Evolutionary conservation across 2,113 vertebrate genomes (phyloP).

Genomic region (Speoplatyrhinus poulsoni): DNA sequence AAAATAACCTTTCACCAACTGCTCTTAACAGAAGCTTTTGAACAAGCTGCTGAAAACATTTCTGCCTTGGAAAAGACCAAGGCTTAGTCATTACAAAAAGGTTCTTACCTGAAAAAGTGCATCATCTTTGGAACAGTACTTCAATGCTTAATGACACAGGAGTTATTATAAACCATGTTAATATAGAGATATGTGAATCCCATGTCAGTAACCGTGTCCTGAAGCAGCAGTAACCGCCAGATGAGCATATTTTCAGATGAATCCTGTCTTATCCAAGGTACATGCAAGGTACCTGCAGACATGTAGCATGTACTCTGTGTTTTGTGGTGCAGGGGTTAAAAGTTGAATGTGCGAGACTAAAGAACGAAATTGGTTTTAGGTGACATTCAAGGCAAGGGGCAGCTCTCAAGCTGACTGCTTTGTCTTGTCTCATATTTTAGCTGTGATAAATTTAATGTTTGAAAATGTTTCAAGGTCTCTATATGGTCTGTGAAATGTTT

Average conservation of each 20-base stretch:
- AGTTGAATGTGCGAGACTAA: constrained; percentile 18
- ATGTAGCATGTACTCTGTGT: constrained; percentile 80
- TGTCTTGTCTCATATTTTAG: constrained; percentile 21
- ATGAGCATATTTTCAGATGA: constrained; percentile 61
- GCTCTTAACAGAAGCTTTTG: constrained; percentile 37
- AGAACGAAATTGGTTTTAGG: constrained; percentile 17
- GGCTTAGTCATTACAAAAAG: constrained; percentile 38
- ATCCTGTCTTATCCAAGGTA: constrained; percentile 73
- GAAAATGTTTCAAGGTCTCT: constrained; percentile 38
- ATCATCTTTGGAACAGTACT: constrained; percentile 8
- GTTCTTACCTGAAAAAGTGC: constrained; percentile 29
- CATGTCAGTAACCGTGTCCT: not conserved
- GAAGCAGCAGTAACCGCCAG: constrained; percentile 44
- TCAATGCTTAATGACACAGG: not conserved
- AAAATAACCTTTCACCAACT: constrained; percentile 20
- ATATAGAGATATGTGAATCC: constrained; percentile 31
- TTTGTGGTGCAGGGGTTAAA: constrained; percentile 31
- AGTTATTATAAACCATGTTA: constrained; percentile 33
- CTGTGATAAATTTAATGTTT: constrained; percentile 34
- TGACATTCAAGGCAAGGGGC: constrained; percentile 4
- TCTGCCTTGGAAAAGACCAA: constrained; percentile 51
- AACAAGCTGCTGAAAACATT: constrained; percentile 24
- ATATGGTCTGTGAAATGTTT: constrained; percentile 19
- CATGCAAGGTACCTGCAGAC: constrained; percentile 79
- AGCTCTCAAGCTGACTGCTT: constrained; percentile 5